Percentiles rank a stretch among this genome's conserved stretches.
Conservation (phyloP, 2,113 vertebrate species). For the Colossoma macropomum region DNA sequence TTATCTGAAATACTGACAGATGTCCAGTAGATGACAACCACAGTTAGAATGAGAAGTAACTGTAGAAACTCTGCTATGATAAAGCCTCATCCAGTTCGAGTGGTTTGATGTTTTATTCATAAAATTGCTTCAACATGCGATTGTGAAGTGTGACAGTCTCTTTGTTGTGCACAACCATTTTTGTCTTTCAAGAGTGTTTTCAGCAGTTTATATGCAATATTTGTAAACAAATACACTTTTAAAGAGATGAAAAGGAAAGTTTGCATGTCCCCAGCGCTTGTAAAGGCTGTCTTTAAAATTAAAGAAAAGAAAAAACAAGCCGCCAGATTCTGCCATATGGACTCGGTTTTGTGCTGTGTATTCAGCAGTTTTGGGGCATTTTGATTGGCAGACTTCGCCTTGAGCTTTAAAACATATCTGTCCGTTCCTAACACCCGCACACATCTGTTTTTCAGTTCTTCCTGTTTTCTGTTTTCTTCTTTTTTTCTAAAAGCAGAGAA, state of each 20-base stretch:
- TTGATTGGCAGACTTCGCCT: constrained; percentile 13
- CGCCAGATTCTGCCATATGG: not conserved
- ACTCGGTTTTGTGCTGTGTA: not conserved
- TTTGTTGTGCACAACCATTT: not conserved
- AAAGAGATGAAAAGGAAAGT: not conserved
- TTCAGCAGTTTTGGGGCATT: not conserved
- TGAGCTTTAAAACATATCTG: constrained; percentile 4
- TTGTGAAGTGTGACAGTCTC: not conserved
- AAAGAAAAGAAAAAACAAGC: no score
- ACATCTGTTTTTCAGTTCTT: not conserved
- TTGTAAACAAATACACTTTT: not conserved
- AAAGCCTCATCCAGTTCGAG: not conserved
- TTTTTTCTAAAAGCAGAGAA: not conserved
- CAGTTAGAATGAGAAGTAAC: not conserved
- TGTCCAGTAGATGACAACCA: not conserved
- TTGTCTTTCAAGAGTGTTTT: not conserved
- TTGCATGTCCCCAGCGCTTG: not conserved
- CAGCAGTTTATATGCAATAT: not conserved
- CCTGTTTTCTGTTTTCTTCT: not conserved
- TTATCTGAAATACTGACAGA: not conserved
- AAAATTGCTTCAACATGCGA: not conserved
- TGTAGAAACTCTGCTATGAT: not conserved
- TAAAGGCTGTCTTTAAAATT: not conserved
- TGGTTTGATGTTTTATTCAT: not conserved
- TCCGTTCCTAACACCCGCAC: not conserved